Evolutionary conservation across 2,797 vertebrate species (phyloP).

Genomic region (Sebastes minor): DNA sequence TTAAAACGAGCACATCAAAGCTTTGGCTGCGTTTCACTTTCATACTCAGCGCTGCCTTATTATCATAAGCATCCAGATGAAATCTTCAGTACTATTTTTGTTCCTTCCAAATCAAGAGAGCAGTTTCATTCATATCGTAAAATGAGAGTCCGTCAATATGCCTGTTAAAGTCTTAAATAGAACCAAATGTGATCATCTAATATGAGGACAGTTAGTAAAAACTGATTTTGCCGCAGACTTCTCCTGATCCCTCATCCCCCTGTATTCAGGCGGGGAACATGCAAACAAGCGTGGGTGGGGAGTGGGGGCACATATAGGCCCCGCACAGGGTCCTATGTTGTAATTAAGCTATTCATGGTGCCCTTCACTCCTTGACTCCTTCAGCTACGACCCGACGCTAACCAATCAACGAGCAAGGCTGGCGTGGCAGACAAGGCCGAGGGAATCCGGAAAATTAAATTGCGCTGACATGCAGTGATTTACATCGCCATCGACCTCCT

Average conservation of each 20-base stretch:
- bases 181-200: conserved; percentile 4
- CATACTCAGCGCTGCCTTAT: conserved; percentile 2
- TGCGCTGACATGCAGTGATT: conserved; percentile 75
- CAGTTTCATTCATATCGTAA: conserved; percentile 7
- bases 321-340: conserved; percentile 14
- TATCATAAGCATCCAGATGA: conserved; percentile 37
- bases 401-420: conserved; percentile 68
- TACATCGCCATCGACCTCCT: conserved; percentile 74
- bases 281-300: background rate
- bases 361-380: conserved; percentile 66
- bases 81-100: conserved; percentile 26
- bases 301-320: conserved; percentile 4
- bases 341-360: conserved; percentile 64
- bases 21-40: conserved; percentile 23
- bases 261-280: conserved; percentile 6
- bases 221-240: background rate
- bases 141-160: conserved; percentile 10
- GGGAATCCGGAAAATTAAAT: conserved; percentile 77
- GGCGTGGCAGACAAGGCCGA: conserved; percentile 65
- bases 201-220: background rate
- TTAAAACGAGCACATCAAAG: conserved; percentile 29
- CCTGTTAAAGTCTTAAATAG: background rate
- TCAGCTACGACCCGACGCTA: conserved; percentile 49
- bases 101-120: conserved; percentile 23
- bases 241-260: background rate